Evolutionary conservation across 2,888 invertebrate species (phyloP), one percentile per base, ranked within the genome.

Genomic region (Leptopilina drosophilae): DNA sequence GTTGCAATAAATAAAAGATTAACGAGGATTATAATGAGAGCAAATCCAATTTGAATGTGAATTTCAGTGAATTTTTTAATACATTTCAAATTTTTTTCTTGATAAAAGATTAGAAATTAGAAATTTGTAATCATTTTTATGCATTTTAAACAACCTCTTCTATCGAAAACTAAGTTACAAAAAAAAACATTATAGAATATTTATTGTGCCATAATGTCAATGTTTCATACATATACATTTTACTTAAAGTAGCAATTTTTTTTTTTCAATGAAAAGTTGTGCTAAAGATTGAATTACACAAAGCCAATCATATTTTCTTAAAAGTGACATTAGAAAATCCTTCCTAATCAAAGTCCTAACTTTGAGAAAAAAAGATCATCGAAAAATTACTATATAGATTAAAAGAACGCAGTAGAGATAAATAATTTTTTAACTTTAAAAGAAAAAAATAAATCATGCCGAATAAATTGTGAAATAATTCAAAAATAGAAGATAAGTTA

Each of bases 301-400:
- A 64, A 64, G 64, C 46, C 15, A 67, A 67, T 67, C 42, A 42
- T 46, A 46, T 46, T 67, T 46, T 49, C 12, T 7, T 46, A 20
- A 42, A 46, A 5, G 46, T 11, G 11, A 67, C 11, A 46, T 67
- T 46, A 46, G 15, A 67, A 46, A 65, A 65, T n/a, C 2, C 46
- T 15, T 2, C 11, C 15, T 67, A 15, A 20, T 67, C 15, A 7
- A 67, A 67, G 49, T 14, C 67, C 67, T 15, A 46, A 67, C 49
- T 46, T 67, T 67, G 46, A 46, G 11, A 20, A 20, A 20, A 40
- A 46, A 67, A 67, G 40, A 40, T 46, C 49, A 46, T 46, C 20
- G 20, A 67, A n/a, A 42, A 67, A 46, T 67, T 46, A 67, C 67
- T 49, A 67, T 49, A 67, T 49, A 67, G 67, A 49, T 67, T 67